Base-by-base conservation (phyloP, 2,888 invertebrate species). In the Cephus rjabovi region DNA sequence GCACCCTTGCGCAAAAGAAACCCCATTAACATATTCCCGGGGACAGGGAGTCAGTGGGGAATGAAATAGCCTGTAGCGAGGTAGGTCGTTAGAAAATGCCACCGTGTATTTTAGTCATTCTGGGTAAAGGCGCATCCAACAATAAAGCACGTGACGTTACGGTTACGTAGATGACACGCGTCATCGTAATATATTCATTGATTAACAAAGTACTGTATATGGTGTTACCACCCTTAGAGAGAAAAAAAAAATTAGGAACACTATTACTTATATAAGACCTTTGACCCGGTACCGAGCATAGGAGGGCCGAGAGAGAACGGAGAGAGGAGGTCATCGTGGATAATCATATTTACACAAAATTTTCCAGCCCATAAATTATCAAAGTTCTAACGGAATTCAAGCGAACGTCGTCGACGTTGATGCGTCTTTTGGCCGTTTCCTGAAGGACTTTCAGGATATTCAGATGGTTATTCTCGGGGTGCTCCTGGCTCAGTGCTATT, bases 331-430 rank as follows among this genome's bases (percentile, higher is more conserved):
- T 56, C 56, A 56, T 56, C 56, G 6, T 56, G 56, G 23, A 56
- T 23, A 56, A 56, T 56, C 0, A 56, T 56, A 56, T 56, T 56
- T 56, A 56, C 23, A 56, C 56, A 9, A 15, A 56, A 87, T 88
- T 89, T 87, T 86, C 83, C 84, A 77, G 76, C 81, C 85, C 85
- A 85, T 89, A 89, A 89, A 89, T 89, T 89, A 86, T 86, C 79
- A 89, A 89, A 89, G 86, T 89, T 89, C 82, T 80, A 79, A 81
- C 82, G 77, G 69, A 81, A 79, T 82, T 81, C 68, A 15, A 69
- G 75, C 81, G 80, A 81, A 80, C 81, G 75, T 77, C 79, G 77
- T 80, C 81, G 79, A 81, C 79, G 77, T 80, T 81, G 79, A 81
- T 79, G 80, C 79, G 70, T 75, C 77, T 80, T 77, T 78, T 80